These are phyloP conservation scores for Malthinus flaveolus DNA, from an alignment of 2,888 invertebrate species.

Conservation along the genomic window DNA sequence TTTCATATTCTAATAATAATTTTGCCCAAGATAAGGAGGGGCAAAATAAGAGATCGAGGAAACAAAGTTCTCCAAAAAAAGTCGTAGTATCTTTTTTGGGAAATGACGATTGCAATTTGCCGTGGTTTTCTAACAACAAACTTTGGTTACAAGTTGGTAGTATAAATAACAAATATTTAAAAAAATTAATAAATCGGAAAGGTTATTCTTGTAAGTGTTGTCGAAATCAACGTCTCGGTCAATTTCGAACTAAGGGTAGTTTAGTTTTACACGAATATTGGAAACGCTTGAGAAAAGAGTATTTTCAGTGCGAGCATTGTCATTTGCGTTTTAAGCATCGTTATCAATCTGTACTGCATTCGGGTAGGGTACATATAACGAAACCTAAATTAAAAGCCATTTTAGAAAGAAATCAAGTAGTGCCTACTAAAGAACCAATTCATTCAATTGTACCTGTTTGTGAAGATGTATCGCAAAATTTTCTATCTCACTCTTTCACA, in stretches of 20 bases:
- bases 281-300: constrained; percentile 53
- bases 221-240: constrained; percentile 49
- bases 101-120: constrained; percentile 44
- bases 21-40: constrained; percentile 40
- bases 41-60: constrained; percentile 51
- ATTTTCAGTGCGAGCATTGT: constrained; percentile 57
- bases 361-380: constrained; percentile 51
- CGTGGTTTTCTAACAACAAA: constrained; percentile 46
- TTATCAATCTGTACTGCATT: constrained; percentile 58
- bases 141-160: constrained; percentile 39
- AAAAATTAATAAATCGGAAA: constrained; percentile 47
- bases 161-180: constrained; percentile 48
- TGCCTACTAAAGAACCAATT: constrained; percentile 46
- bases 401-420: constrained; percentile 39
- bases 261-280: constrained; percentile 58
- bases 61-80: constrained; percentile 59
- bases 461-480: constrained; percentile 43
- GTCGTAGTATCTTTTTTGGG: constrained; percentile 52
- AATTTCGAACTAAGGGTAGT: constrained; percentile 55
- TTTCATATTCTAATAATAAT: constrained; percentile 45
- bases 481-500: constrained; percentile 41
- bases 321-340: constrained; percentile 54
- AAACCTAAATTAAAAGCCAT: constrained; percentile 27
- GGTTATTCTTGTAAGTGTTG: constrained; percentile 50
- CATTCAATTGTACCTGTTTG: constrained; percentile 41